Base-by-base conservation (phyloP, 2,888 invertebrate species). In the Lacanobia wlatinum region DNA sequence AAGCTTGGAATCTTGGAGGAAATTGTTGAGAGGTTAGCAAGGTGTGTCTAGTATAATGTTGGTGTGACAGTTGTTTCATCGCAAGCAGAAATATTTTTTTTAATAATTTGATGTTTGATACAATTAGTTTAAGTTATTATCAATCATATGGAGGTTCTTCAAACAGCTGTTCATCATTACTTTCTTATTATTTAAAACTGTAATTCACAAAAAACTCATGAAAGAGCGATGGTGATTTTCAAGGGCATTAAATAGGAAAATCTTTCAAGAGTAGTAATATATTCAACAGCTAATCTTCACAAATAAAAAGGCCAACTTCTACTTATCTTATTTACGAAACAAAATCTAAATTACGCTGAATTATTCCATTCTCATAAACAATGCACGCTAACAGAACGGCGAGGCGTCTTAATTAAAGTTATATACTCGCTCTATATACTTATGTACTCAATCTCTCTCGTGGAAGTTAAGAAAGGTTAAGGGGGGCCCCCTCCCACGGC, bases 381-480 rank as follows among this genome's bases (percentile, higher is more conserved):
- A 95, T 94, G 94, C 92, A 94, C 82, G 90, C 89, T 86, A 92
- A 92, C 90, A 92, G 93, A 92, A 92, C 90, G 90, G 92, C 89
- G 87, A 88, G 88, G 91, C 92, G 92, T 93, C 93, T 94, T 94
- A 95, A 94, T 95, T 94, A 94, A 93, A 94, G 89, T 68, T 73
- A 73, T 73, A 48, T 73, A 73, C 76, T 94, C 92, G 90, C 95
- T 95, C 96, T 94, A 94, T 95, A 94, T 92, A 94, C 90, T 92
- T 96, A 93, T 93, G 86, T 93, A 92, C 94, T 95, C 95, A 94
- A 94, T 95, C 94, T 94, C 94, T 93, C 94, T 93, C 90, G 92
- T 92, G 90, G 91, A 95, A 95, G 94, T 95, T 95, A 94, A 92
- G 93, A 93, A 94, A 94, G 94, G 95, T 94, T 95, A 94, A 93